Evolutionary conservation across 2,113 vertebrate genomes (phyloP).

Genomic region (Callocephalon fimbriatum): DNA sequence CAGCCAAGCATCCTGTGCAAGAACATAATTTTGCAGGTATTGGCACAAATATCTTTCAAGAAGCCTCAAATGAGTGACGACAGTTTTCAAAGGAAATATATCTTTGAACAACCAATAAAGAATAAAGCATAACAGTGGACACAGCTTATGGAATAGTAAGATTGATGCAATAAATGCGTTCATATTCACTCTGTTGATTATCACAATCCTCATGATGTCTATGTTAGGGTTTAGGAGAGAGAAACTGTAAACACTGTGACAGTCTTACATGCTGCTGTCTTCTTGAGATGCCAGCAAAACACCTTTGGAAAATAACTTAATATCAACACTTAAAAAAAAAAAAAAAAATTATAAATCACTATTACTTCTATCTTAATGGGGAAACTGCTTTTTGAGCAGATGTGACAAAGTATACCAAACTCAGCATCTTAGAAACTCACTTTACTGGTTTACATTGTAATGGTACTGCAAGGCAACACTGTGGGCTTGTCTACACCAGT

Average conservation of each 20-base stretch:
- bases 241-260: neutral
- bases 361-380: neutral
- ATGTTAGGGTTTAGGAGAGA: neutral
- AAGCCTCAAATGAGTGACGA: neutral
- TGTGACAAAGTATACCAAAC: neutral
- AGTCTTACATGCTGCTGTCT: neutral
- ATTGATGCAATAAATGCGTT: neutral
- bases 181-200: neutral
- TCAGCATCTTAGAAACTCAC: neutral
- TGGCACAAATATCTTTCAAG: neutral
- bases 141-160: neutral
- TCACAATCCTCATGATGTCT: neutral
- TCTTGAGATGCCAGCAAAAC: neutral
- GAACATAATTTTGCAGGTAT: neutral
- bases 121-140: neutral
- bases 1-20: neutral
- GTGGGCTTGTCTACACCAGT: neutral
- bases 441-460: neutral
- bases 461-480: neutral
- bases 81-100: neutral
- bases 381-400: neutral
- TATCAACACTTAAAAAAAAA: neutral
- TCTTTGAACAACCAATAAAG: neutral
- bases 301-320: neutral
- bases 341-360: neutral